Evolutionary conservation across 2,888 invertebrate genomes (phyloP).

Genomic region (Limnephilus auricula): DNA sequence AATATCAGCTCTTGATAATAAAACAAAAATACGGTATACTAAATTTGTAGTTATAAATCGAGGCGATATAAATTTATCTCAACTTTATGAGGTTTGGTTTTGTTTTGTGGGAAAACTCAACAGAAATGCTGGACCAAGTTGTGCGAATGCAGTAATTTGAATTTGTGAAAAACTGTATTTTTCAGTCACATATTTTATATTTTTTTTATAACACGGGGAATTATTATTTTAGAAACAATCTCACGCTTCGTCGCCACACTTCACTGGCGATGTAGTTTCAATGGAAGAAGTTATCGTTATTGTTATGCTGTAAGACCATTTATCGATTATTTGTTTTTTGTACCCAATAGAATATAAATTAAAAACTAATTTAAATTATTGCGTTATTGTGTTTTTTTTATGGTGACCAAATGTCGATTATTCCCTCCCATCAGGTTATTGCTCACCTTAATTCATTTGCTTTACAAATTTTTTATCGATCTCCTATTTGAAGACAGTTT

Average conservation of each 20-base stretch:
- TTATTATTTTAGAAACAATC: conserved; percentile 9
- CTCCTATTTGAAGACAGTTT: too few relatives aligned
- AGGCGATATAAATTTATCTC: background rate
- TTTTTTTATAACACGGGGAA: background rate
- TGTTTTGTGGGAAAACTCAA: background rate
- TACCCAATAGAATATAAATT: background rate
- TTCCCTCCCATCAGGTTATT: too few relatives aligned
- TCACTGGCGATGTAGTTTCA: conserved; percentile 2
- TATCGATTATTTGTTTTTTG: background rate
- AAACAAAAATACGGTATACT: background rate
- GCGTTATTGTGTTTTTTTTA: background rate
- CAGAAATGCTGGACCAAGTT: background rate
- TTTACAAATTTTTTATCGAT: too few relatives aligned
- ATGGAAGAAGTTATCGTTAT: background rate
- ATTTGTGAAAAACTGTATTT: background rate
- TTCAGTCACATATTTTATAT: conserved; percentile 2
- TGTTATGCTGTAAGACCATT: background rate
- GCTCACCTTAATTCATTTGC: too few relatives aligned
- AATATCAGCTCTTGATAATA: background rate
- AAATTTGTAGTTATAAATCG: background rate
- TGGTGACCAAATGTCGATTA: background rate
- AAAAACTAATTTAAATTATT: background rate
- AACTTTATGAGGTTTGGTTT: background rate
- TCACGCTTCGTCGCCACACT: background rate
- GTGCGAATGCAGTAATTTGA: background rate